phyloP scores from a whole-genome alignment of 2,888 invertebrate species.

The Vannuccia rotundouncinata region DNA sequence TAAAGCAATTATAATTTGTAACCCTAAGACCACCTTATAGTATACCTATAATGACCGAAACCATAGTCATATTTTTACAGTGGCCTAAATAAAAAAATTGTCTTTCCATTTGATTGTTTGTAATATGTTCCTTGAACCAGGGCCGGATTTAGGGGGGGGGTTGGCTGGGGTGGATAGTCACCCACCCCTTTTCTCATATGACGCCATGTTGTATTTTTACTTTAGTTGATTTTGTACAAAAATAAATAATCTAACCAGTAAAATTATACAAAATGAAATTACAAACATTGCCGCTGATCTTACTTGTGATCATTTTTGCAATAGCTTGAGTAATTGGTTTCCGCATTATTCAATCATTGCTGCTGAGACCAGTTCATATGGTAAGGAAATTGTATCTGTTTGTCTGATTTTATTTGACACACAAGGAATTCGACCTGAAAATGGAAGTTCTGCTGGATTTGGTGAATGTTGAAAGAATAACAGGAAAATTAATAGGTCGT shows the following conservation, averaged over 20 bases:
- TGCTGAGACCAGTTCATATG: background rate
- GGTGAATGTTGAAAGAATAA: too few species aligned
- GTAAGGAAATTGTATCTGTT: background rate
- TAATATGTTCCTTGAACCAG: too few species aligned
- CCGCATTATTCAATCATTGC: background rate
- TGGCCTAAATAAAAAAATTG: too few species aligned
- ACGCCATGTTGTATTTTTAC: constrained; percentile 14
- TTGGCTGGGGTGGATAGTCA: constrained; percentile 11
- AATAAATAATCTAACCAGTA: constrained; percentile 9
- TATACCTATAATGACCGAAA: too few species aligned
- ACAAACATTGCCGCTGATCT: background rate
- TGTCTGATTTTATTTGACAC: background rate
- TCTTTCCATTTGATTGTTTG: too few species aligned
- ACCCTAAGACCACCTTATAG: too few species aligned
- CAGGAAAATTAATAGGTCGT: too few species aligned
- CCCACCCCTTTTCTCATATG: background rate
- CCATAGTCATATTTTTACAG: too few species aligned
- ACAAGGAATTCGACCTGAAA: too few species aligned
- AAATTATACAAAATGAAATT: background rate
- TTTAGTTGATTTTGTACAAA: constrained; percentile 24
- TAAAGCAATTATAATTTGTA: too few species aligned
- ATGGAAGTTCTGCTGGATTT: too few species aligned
- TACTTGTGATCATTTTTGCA: background rate
- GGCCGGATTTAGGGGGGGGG: too few species aligned
- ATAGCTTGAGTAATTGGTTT: background rate